Evolutionary conservation across 2,113 vertebrate genomes (phyloP).

Genomic region (Plecturocebus donacophilus): DNA sequence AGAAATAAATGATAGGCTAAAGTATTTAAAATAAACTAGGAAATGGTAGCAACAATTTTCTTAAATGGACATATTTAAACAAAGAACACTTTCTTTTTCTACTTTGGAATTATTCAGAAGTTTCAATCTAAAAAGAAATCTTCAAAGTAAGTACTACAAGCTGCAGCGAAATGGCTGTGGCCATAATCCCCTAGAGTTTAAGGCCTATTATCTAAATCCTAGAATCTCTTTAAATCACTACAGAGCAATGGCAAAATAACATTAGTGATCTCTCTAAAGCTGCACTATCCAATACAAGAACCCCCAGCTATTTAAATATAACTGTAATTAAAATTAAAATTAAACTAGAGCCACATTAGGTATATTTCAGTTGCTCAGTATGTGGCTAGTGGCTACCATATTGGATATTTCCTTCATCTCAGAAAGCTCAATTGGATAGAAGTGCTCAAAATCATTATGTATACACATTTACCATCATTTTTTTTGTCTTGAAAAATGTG

Average conservation of each 20-base stretch:
- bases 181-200: slow-evolving; percentile 6
- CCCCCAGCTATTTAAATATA: neutral
- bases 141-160: slow-evolving; percentile 4
- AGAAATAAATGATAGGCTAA: slow-evolving; percentile 77
- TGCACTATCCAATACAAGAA: neutral
- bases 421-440: neutral
- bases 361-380: neutral
- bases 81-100: slow-evolving; percentile 54
- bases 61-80: slow-evolving; percentile 75
- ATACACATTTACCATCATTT: slow-evolving; percentile 61
- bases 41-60: slow-evolving; percentile 74
- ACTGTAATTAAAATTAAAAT: slow-evolving; percentile 30
- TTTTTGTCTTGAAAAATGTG: slow-evolving; percentile 72
- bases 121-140: slow-evolving; percentile 30
- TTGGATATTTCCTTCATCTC: neutral
- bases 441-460: neutral
- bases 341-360: slow-evolving; percentile 24
- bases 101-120: slow-evolving; percentile 60
- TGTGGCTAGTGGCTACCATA: neutral
- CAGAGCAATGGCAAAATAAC: neutral
- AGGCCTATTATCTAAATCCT: neutral
- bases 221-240: slow-evolving; percentile 37
- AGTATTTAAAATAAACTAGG: slow-evolving; percentile 62
- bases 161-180: neutral
- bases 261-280: neutral